phyloP scores from a whole-genome alignment of 2,888 invertebrate genomes.

The Orchesella flavescens region DNA sequence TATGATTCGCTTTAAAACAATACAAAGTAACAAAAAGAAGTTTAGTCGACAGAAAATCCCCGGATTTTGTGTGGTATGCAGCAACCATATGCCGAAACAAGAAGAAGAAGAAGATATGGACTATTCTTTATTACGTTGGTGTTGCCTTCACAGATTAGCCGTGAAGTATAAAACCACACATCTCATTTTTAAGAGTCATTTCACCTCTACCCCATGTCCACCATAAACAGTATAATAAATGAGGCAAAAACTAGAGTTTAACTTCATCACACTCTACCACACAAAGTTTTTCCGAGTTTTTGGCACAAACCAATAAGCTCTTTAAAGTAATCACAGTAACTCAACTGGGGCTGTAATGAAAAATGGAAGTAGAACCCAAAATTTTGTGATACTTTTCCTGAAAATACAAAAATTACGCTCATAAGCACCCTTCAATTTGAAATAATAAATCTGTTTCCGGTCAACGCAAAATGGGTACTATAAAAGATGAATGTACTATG shows the following conservation, averaged over 20 bases:
- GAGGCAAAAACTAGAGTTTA: background rate
- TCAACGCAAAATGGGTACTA: background rate
- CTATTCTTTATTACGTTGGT: too few relatives aligned
- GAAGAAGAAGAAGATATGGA: too few relatives aligned
- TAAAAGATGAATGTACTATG: background rate
- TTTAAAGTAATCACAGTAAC: background rate
- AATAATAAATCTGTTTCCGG: conserved; percentile 59
- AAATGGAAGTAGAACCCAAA: background rate
- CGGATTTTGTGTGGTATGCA: conserved; percentile 1
- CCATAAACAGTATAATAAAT: conserved; percentile 2
- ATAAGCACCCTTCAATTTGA: conserved; percentile 58
- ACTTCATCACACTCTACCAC: conserved; percentile 20
- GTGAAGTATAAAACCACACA: conserved; percentile 20
- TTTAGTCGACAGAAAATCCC: background rate
- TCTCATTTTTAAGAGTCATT: conserved; percentile 1
- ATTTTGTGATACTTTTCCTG: background rate
- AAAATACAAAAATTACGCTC: background rate
- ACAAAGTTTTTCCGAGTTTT: background rate
- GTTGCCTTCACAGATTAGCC: conserved; percentile 18
- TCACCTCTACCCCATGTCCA: background rate
- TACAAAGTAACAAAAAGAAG: background rate
- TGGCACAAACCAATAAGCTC: background rate
- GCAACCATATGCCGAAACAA: too few relatives aligned
- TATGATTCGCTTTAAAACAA: background rate
- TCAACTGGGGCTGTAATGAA: background rate